Evolutionary conservation across 1,140 invertebrate genomes (phyloP).

Genomic region (Trichonephila inaurata): DNA sequence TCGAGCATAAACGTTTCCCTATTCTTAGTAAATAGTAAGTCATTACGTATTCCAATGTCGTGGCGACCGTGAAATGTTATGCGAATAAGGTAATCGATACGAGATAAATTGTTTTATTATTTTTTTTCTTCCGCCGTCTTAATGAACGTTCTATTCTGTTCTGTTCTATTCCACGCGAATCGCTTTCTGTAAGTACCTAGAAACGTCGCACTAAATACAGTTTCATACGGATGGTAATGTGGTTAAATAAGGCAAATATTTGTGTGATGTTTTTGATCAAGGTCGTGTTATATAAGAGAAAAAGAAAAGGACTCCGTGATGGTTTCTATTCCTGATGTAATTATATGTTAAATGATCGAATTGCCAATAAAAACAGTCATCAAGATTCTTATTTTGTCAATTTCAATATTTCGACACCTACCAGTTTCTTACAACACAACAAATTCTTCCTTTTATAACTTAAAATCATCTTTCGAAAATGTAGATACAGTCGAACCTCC

Average conservation of each 20-base stretch:
- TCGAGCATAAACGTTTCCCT: background rate
- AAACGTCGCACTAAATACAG: background rate
- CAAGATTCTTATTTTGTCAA: no score
- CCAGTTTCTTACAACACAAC: no score
- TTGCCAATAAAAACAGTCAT: no score
- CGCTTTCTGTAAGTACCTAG: background rate
- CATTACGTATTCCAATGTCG: background rate
- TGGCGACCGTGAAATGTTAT: background rate
- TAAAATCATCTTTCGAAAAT: no score
- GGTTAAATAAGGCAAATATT: background rate
- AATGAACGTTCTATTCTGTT: background rate
- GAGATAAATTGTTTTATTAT: background rate
- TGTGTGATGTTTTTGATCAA: background rate
- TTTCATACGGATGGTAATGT: background rate
- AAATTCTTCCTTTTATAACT: no score
- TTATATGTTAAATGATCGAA: no score
- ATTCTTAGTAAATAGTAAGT: background rate
- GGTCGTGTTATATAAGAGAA: background rate
- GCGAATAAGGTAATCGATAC: background rate
- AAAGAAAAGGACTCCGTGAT: background rate
- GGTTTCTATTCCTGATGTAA: no score
- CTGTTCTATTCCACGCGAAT: no score
- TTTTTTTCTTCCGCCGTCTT: background rate
- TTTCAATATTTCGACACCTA: no score
- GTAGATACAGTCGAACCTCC: no score